Percentiles rank a stretch among this genome's conserved stretches.
Conservation (phyloP, 2,113 vertebrate species). For the Rallus limicola region DNA sequence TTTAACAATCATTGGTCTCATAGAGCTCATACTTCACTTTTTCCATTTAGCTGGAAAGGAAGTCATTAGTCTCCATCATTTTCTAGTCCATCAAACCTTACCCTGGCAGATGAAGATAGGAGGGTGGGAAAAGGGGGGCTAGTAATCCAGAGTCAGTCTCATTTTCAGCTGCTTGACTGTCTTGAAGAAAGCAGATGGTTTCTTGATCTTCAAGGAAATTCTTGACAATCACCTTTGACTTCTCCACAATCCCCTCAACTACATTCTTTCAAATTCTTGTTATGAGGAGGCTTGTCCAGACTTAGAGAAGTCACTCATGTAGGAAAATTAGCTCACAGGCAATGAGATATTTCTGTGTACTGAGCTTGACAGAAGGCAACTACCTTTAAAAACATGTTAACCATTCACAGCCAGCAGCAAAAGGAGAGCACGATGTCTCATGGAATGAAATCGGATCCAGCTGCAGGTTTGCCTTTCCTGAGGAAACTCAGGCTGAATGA, state of each 20-base stretch:
- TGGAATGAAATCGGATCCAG: neutral
- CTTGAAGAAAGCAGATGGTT: conserved; percentile 3
- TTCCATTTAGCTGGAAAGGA: neutral
- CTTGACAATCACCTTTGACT: neutral
- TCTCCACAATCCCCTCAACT: neutral
- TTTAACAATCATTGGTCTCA: neutral
- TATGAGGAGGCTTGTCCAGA: neutral
- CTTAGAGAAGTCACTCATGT: neutral
- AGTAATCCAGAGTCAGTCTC: neutral
- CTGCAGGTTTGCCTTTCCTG: neutral
- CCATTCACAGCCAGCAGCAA: neutral
- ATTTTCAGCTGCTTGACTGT: neutral
- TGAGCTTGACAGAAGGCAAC: neutral
- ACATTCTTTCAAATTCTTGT: neutral
- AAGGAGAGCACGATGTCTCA: neutral
- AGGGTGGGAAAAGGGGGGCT: neutral
- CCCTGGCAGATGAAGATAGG: neutral
- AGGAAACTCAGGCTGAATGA: neutral
- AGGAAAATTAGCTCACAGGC: neutral
- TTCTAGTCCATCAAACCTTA: neutral
- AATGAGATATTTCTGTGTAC: neutral
- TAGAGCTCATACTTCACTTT: neutral
- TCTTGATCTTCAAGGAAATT: conserved; percentile 20
- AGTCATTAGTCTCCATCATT: neutral
- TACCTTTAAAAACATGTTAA: neutral